These are phyloP conservation scores for Bradypodion ventrale DNA, from an alignment of 2,797 vertebrate genomes.

Conservation along the genomic window DNA sequence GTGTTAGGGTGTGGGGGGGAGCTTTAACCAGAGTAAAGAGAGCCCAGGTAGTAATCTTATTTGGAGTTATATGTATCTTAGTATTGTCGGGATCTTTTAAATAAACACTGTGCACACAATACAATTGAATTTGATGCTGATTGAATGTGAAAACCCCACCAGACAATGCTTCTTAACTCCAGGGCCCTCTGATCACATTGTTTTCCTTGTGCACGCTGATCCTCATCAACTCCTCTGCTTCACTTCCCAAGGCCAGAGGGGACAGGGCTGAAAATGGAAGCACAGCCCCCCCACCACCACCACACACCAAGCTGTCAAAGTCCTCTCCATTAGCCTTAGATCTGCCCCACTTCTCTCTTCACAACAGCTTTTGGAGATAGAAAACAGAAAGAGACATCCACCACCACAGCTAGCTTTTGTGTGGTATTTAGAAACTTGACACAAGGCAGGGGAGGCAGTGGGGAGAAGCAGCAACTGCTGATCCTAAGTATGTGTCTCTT, in stretches of 20 bases:
- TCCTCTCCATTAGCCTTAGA: conserved; percentile 27
- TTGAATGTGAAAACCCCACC: conserved; percentile 72
- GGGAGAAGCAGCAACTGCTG: neutral
- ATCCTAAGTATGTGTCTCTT: neutral
- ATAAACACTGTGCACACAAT: conserved; percentile 63
- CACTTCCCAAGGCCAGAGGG: conserved; percentile 52
- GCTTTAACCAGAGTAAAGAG: neutral
- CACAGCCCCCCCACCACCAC: conserved; percentile 60
- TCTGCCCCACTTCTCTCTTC: conserved; percentile 14
- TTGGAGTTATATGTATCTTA: conserved; percentile 52
- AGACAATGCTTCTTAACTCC: conserved; percentile 64
- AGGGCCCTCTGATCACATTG: conserved; percentile 74
- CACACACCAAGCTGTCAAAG: conserved; percentile 62
- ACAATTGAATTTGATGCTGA: conserved; percentile 74
- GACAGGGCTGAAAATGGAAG: conserved; percentile 73
- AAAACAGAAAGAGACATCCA: conserved; percentile 40
- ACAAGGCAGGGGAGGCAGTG: neutral
- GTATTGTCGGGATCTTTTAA: neutral
- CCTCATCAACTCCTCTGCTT: conserved; percentile 52
- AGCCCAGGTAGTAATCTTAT: conserved; percentile 28
- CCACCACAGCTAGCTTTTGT: neutral
- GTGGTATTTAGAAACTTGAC: neutral
- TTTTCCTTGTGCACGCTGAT: conserved; percentile 67
- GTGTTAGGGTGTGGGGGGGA: neutral
- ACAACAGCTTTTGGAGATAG: conserved; percentile 42